A percentile compares a stretch with the other conserved stretches of the same genome.
phyloP scores from a whole-genome alignment of 1,140 invertebrate species.

The Acromyrmex heyeri region DNA sequence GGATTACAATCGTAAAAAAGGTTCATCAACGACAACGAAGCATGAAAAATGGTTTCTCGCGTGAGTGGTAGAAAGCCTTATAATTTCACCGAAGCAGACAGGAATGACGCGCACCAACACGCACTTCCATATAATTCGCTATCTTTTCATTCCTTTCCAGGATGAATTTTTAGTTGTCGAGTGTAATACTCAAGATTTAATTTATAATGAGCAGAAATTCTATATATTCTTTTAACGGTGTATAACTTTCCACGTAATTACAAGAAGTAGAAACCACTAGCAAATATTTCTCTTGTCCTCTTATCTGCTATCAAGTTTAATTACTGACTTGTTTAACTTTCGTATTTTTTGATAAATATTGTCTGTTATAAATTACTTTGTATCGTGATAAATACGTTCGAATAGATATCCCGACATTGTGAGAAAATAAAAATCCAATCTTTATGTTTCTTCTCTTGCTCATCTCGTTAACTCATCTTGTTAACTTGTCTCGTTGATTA shows the following conservation, averaged over 20 bases:
- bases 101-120: slow-evolving; percentile 51
- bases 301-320: slow-evolving; percentile 32
- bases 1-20: slow-evolving; percentile 62
- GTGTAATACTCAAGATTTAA: slow-evolving; percentile 29
- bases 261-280: not conserved
- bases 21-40: slow-evolving; percentile 68
- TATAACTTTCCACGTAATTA: slow-evolving; percentile 44
- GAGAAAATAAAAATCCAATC: slow-evolving; percentile 9
- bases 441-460: not conserved
- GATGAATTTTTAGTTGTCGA: slow-evolving; percentile 33
- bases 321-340: not conserved
- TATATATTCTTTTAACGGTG: not conserved
- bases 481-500: slow-evolving; percentile 11
- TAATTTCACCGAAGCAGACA: slow-evolving; percentile 55
- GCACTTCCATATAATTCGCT: slow-evolving; percentile 35
- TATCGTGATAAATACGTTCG: slow-evolving; percentile 16
- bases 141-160: slow-evolving; percentile 18
- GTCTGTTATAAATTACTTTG: slow-evolving; percentile 29
- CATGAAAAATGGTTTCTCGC: slow-evolving; percentile 64
- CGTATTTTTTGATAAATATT: not conserved
- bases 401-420: not conserved
- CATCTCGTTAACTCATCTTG: slow-evolving; percentile 26
- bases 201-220: slow-evolving; percentile 46
- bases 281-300: slow-evolving; percentile 4
- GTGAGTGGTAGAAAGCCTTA: slow-evolving; percentile 56